These are phyloP conservation scores for Baryphthengus martii DNA, from an alignment of 2,113 vertebrate species.

Conservation along the genomic window DNA sequence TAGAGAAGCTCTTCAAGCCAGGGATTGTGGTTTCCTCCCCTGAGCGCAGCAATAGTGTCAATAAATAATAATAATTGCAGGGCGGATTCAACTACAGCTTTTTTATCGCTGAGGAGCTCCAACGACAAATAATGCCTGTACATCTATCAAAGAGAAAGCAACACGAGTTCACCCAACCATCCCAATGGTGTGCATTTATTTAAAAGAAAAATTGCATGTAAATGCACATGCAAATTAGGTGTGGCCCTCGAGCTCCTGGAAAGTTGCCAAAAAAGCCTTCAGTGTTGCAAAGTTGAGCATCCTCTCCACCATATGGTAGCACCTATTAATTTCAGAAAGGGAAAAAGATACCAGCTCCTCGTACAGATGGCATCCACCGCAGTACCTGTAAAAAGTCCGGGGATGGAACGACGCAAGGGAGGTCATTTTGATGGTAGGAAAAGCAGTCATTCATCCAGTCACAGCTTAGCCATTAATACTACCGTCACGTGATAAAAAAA, in stretches of 20 bases:
- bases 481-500: neutral
- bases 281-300: constrained; percentile 52
- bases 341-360: neutral
- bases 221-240: constrained; percentile 50
- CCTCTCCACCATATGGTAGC: constrained; percentile 42
- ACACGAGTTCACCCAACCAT: neutral
- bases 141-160: constrained; percentile 16
- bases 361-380: neutral
- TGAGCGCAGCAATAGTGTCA: neutral
- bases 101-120: constrained; percentile 7
- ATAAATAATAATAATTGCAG: constrained; percentile 46
- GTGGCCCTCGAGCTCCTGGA: constrained; percentile 53
- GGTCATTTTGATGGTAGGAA: accelerated
- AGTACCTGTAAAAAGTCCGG: constrained; percentile 23
- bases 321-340: neutral
- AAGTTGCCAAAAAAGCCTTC: constrained; percentile 17
- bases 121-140: neutral
- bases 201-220: constrained; percentile 51
- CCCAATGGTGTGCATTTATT: neutral
- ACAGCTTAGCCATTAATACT: neutral
- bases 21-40: neutral
- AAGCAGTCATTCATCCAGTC: neutral
- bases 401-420: neutral
- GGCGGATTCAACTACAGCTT: neutral
- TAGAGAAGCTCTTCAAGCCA: neutral